These are phyloP conservation scores for Lasioglossum pauxillum DNA, from an alignment of 2,888 invertebrate genomes.

Conservation along the genomic window DNA sequence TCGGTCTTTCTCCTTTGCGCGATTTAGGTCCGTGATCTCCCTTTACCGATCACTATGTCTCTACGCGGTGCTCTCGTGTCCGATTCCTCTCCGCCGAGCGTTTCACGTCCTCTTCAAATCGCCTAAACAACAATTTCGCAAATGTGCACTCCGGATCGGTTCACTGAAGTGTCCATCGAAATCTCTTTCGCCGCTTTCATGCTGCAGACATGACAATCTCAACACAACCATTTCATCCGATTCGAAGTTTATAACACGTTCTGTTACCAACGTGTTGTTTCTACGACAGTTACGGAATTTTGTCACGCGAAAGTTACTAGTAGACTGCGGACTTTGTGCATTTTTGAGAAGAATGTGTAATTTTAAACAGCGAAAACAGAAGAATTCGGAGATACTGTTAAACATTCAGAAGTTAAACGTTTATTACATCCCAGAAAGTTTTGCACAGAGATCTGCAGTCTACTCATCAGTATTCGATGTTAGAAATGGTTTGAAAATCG, in stretches of 20 bases:
- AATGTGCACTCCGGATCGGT: background rate
- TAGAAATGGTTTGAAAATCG: background rate
- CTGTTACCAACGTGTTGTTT: too few relatives aligned
- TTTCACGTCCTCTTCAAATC: background rate
- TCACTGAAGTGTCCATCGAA: background rate
- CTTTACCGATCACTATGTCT: background rate
- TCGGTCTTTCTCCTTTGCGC: constrained; percentile 50
- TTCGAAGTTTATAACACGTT: too few relatives aligned
- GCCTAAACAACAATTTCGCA: background rate
- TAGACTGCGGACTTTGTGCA: too few relatives aligned
- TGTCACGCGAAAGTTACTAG: too few relatives aligned
- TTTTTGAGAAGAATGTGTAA: too few relatives aligned
- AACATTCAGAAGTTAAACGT: too few relatives aligned
- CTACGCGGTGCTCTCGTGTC: background rate
- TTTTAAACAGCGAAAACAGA: too few relatives aligned
- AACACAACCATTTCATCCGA: too few relatives aligned
- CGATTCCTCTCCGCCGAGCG: background rate
- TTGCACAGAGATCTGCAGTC: background rate
- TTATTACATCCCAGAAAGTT: background rate
- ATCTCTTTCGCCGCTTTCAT: background rate
- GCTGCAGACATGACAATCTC: background rate
- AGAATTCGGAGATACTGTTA: too few relatives aligned
- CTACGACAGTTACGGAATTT: too few relatives aligned
- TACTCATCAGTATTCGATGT: background rate
- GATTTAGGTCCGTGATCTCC: background rate